Evolutionary conservation across 2,888 invertebrate genomes (phyloP).

Genomic region (Proisotoma minuta): DNA sequence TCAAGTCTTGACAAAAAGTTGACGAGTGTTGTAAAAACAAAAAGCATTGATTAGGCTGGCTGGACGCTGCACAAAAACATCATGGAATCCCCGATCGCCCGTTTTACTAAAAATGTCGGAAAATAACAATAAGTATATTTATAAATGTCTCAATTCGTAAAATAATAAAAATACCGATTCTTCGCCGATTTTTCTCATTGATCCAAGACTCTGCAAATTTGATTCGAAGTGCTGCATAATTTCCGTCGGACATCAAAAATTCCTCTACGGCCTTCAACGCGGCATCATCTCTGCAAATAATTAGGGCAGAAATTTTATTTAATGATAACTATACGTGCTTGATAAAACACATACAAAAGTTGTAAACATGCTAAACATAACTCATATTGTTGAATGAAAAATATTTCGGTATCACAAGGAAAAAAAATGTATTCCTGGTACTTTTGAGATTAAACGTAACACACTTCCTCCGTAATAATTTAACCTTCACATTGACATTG

Average conservation of each 20-base stretch:
- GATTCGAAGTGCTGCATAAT: conserved; percentile 27
- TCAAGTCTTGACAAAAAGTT: no score
- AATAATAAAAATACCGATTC: conserved; percentile 28
- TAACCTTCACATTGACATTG: no score
- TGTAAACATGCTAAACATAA: background rate
- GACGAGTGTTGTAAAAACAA: no score
- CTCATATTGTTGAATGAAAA: background rate
- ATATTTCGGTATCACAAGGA: background rate
- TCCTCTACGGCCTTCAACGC: conserved; percentile 33
- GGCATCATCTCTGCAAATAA: conserved; percentile 25
- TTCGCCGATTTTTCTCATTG: conserved; percentile 34
- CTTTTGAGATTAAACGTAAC: background rate
- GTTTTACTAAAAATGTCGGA: conserved; percentile 31
- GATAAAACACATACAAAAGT: background rate
- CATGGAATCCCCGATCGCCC: conserved; percentile 35
- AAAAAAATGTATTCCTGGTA: background rate
- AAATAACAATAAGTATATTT: conserved; percentile 1
- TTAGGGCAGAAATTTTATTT: background rate
- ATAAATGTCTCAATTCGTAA: background rate
- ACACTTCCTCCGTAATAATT: background rate
- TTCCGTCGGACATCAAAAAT: conserved; percentile 31
- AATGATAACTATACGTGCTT: background rate
- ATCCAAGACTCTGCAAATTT: conserved; percentile 38
- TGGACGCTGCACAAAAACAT: conserved; percentile 35
- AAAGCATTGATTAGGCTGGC: no score